These are phyloP conservation scores for Notechis scutatus DNA, from an alignment of 2,113 vertebrate genomes.

Conservation along the genomic window DNA sequence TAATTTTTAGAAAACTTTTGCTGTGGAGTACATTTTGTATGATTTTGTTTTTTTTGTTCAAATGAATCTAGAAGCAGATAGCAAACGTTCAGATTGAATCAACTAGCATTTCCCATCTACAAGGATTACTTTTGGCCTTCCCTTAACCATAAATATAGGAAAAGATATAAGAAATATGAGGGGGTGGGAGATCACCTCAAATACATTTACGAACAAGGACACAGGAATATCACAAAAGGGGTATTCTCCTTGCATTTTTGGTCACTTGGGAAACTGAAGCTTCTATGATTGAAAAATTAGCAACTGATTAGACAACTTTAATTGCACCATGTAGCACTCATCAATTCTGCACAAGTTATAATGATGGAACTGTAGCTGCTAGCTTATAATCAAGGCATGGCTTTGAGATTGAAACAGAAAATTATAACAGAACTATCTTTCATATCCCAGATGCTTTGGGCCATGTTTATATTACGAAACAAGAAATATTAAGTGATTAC, in stretches of 20 bases:
- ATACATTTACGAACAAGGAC: constrained; percentile 3
- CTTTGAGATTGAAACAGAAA: accelerated
- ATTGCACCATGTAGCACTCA: background rate
- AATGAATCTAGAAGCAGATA: constrained; percentile 19
- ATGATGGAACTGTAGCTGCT: background rate
- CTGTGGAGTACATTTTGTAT: background rate
- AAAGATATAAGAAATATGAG: constrained; percentile 44
- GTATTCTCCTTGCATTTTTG: constrained; percentile 25
- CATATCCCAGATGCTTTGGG: background rate
- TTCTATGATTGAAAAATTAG: constrained; percentile 25
- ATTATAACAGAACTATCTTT: background rate
- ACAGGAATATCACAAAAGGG: background rate
- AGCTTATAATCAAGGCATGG: background rate
- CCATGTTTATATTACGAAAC: background rate
- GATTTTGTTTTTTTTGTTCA: background rate
- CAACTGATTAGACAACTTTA: constrained; percentile 9
- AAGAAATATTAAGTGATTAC: background rate
- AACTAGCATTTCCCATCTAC: constrained; percentile 29
- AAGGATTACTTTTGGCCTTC: background rate
- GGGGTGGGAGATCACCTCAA: constrained; percentile 15
- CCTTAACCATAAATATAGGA: background rate
- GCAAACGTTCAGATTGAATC: constrained; percentile 27
- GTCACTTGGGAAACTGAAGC: constrained; percentile 15
- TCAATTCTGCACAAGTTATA: background rate
- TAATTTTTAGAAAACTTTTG: background rate